Evolutionary conservation across 2,113 vertebrate species (phyloP).

Genomic region (Caranx ignobilis): DNA sequence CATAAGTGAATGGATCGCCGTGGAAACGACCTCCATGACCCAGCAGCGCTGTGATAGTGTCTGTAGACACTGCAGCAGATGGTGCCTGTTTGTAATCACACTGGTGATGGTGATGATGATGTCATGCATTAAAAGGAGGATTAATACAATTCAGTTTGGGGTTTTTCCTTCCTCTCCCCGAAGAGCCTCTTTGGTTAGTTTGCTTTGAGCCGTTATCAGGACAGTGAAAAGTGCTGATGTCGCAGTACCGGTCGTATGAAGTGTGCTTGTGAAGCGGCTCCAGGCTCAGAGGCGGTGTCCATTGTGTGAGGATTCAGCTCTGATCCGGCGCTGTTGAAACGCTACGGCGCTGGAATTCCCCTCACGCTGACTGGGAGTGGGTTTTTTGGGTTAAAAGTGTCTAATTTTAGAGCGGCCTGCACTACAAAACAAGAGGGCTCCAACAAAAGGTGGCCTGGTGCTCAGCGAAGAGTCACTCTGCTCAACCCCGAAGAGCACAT

Average conservation of each 20-base stretch:
- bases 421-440: conserved; percentile 19
- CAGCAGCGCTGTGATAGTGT: conserved; percentile 50
- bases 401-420: conserved; percentile 21
- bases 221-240: conserved; percentile 50
- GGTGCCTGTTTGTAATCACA: conserved; percentile 59
- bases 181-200: conserved; percentile 10
- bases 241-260: conserved; percentile 2
- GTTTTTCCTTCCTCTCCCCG: not conserved
- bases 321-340: conserved; percentile 25
- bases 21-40: conserved; percentile 54
- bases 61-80: conserved; percentile 71
- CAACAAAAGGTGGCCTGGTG: not conserved
- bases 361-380: conserved; percentile 2
- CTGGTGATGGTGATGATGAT: conserved; percentile 45
- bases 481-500: conserved; percentile 3
- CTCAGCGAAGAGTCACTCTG: conserved; percentile 4
- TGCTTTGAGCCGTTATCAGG: conserved; percentile 18
- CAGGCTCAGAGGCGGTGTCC: conserved; percentile 2
- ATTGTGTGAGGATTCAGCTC: conserved; percentile 46
- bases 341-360: conserved; percentile 41
- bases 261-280: conserved; percentile 51
- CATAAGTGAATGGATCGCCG: conserved; percentile 43
- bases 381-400: conserved; percentile 35
- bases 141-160: conserved; percentile 49
- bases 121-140: conserved; percentile 63